phyloP scores from a whole-genome alignment of 92 coral and sea anemone species.

The Epizoanthus fatuus region DNA sequence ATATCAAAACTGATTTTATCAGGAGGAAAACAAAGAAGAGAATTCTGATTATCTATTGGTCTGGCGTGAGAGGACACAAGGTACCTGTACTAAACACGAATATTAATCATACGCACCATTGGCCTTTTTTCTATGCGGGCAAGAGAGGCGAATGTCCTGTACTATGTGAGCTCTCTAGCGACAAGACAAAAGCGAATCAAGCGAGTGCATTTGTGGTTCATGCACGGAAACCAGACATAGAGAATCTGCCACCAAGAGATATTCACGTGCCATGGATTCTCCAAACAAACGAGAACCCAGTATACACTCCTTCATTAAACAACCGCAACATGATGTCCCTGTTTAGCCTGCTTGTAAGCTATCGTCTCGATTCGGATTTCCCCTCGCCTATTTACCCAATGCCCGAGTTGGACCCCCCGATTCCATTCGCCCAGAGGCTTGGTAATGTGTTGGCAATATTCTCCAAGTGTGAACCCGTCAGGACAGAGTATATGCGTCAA shows the following conservation, averaged over 20 bases:
- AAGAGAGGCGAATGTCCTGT: constrained; percentile 83
- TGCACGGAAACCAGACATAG: constrained; percentile 81
- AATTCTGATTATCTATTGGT: constrained; percentile 82
- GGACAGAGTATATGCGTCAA: constrained; percentile 83
- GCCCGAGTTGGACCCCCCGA: constrained; percentile 78
- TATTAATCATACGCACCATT: constrained; percentile 77
- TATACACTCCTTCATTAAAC: constrained; percentile 77
- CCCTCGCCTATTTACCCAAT: constrained; percentile 88
- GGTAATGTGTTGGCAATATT: constrained; percentile 79
- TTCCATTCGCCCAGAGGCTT: constrained; percentile 75
- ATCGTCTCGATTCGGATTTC: constrained; percentile 94
- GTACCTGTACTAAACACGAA: constrained; percentile 79
- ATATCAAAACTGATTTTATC: too few relatives aligned
- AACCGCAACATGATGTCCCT: constrained; percentile 70
- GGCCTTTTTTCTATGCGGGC: constrained; percentile 97
- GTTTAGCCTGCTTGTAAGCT: constrained; percentile 79
- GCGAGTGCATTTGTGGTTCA: constrained; percentile 95
- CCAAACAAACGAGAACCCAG: constrained; percentile 92
- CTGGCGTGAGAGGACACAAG: constrained; percentile 75
- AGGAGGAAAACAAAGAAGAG: constrained; percentile 37
- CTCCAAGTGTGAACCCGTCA: constrained; percentile 86
- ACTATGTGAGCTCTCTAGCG: constrained; percentile 85
- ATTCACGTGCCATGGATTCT: constrained; percentile 88
- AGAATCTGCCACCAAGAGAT: constrained; percentile 83
- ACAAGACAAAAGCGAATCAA: constrained; percentile 72